Conservation (phyloP, 2,888 invertebrate genomes). For the Eupsilia transversa region DNA sequence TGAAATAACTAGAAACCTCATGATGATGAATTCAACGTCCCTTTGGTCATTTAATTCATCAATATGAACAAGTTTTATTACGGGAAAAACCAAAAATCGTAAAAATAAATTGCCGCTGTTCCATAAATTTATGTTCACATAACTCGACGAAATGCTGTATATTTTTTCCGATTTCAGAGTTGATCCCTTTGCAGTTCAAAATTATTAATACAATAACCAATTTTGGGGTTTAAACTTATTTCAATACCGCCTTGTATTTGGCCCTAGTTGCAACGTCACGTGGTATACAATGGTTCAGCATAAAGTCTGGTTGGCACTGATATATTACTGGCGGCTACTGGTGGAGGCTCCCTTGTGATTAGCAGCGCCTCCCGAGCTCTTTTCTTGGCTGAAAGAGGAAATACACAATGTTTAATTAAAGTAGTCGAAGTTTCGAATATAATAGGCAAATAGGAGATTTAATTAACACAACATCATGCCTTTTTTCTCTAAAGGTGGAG, state of each 20-base stretch:
- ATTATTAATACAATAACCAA: not conserved
- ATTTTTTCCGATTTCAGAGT: not conserved
- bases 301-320: slow-evolving; percentile 84
- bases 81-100: not conserved
- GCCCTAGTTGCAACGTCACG: slow-evolving; percentile 71
- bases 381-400: slow-evolving; percentile 77
- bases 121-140: no score
- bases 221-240: not conserved
- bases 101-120: not conserved
- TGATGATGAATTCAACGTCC: not conserved
- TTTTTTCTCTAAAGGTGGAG: not conserved
- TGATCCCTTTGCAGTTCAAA: not conserved
- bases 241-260: not conserved
- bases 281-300: slow-evolving; percentile 85
- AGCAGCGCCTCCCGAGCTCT: slow-evolving; percentile 79
- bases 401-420: not conserved
- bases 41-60: not conserved
- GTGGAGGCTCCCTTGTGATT: slow-evolving; percentile 77
- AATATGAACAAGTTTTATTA: not conserved
- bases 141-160: not conserved
- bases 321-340: slow-evolving; percentile 78
- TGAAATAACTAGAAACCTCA: not conserved
- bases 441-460: not conserved
- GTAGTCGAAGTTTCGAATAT: not conserved
- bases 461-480: not conserved